Conservation (phyloP, 2,797 vertebrate genomes). For the Cossypha niveicapilla region DNA sequence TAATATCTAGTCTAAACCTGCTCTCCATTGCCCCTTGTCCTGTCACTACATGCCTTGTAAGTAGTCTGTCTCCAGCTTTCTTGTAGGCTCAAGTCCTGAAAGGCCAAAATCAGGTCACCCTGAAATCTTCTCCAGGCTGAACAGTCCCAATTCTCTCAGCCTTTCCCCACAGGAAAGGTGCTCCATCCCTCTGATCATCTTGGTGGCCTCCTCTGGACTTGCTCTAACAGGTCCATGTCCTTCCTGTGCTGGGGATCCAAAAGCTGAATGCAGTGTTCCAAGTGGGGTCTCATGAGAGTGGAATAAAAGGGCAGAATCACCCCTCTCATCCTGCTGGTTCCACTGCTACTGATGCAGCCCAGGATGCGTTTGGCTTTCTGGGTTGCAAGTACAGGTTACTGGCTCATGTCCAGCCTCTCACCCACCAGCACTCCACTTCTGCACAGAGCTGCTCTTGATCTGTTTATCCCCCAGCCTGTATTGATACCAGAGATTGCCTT, state of each 20-base stretch:
- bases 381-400: background rate
- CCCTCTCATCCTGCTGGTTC: background rate
- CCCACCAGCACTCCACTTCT: background rate
- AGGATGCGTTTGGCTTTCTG: background rate
- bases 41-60: background rate
- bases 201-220: background rate
- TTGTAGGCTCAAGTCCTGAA: background rate
- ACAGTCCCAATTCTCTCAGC: background rate
- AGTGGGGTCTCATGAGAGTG: background rate
- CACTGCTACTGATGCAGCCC: background rate
- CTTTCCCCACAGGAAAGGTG: background rate
- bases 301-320: background rate
- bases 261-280: background rate
- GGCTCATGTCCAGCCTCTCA: background rate
- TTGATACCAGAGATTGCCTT: background rate
- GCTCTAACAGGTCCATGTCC: background rate
- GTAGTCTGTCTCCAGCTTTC: background rate
- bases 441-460: background rate
- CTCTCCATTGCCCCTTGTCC: background rate
- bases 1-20: background rate
- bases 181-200: background rate
- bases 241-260: background rate
- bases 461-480: background rate
- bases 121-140: background rate
- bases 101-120: background rate